Conservation (phyloP, 1,140 invertebrate genomes). For the Gryllus bimaculatus region DNA sequence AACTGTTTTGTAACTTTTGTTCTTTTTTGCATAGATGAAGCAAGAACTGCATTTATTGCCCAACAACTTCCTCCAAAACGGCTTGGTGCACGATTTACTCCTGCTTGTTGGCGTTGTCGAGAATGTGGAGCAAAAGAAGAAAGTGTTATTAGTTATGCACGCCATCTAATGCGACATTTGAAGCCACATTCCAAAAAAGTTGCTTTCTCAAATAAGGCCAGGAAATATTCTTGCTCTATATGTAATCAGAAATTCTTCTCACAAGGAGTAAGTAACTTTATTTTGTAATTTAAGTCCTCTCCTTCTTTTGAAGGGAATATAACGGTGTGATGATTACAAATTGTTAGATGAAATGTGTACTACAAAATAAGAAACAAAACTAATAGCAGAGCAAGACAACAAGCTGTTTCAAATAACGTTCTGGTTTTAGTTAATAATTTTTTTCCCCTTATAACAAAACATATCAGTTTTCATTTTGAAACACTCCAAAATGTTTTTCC, state of each 20-base stretch:
- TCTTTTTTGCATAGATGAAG: slow-evolving; percentile 15
- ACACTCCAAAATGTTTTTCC: no score
- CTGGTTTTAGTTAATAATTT: no score
- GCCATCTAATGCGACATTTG: slow-evolving; percentile 32
- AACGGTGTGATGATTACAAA: no score
- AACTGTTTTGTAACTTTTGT: not conserved
- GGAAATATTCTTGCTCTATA: slow-evolving; percentile 9
- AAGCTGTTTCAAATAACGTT: no score
- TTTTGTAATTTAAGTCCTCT: no score
- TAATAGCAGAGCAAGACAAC: no score
- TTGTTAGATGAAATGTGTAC: no score
- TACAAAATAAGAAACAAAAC: no score
- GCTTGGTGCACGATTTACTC: slow-evolving; percentile 23
- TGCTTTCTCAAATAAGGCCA: not conserved
- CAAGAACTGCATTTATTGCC: slow-evolving; percentile 21
- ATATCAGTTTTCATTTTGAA: no score
- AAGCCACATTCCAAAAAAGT: slow-evolving; percentile 19
- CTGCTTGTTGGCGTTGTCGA: slow-evolving; percentile 20
- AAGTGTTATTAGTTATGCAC: slow-evolving; percentile 28
- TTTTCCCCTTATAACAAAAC: no score
- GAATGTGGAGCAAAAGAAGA: slow-evolving; percentile 16
- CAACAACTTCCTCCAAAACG: slow-evolving; percentile 25
- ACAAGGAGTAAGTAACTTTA: slow-evolving; percentile 15
- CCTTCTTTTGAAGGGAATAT: no score
- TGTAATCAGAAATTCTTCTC: slow-evolving; percentile 15